These are phyloP conservation scores for Criorhina ranunculi DNA, from an alignment of 2,888 invertebrate genomes.

Conservation along the genomic window DNA sequence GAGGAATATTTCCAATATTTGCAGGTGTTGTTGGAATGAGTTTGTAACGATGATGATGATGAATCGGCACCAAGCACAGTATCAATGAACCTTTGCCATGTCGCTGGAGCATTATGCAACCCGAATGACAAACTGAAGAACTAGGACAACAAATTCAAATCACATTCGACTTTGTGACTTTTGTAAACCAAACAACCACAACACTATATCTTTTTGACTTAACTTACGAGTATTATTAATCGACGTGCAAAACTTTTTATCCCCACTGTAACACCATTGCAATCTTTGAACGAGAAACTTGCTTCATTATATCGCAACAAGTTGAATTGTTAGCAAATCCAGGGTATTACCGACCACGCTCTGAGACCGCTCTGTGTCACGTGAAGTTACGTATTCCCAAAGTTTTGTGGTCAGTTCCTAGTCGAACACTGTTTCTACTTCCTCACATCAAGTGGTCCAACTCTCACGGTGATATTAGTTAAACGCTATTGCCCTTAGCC, in stretches of 20 bases:
- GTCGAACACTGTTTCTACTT: not conserved
- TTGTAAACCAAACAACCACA: too few relatives aligned
- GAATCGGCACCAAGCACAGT: too few relatives aligned
- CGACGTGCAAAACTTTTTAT: not conserved
- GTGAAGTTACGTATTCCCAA: conserved; percentile 37
- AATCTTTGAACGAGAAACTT: conserved; percentile 42
- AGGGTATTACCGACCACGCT: conserved; percentile 33
- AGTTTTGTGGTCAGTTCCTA: conserved; percentile 57
- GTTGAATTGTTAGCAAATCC: conserved; percentile 48
- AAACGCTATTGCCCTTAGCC: conserved; percentile 57
- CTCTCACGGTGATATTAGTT: conserved; percentile 6
- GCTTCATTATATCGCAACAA: conserved; percentile 34
- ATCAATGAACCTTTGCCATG: too few relatives aligned
- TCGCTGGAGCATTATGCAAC: too few relatives aligned
- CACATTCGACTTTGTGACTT: too few relatives aligned
- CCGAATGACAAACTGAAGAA: too few relatives aligned
- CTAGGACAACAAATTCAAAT: too few relatives aligned
- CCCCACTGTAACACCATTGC: conserved; percentile 28
- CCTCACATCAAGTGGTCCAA: not conserved
- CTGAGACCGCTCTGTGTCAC: conserved; percentile 55
- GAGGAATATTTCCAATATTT: too few relatives aligned
- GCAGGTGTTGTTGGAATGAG: too few relatives aligned
- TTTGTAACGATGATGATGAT: too few relatives aligned
- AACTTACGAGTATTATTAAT: too few relatives aligned
- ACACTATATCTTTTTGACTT: too few relatives aligned